These are phyloP conservation scores for Pollenia angustigena DNA, from an alignment of 2,888 invertebrate genomes.

Conservation along the genomic window DNA sequence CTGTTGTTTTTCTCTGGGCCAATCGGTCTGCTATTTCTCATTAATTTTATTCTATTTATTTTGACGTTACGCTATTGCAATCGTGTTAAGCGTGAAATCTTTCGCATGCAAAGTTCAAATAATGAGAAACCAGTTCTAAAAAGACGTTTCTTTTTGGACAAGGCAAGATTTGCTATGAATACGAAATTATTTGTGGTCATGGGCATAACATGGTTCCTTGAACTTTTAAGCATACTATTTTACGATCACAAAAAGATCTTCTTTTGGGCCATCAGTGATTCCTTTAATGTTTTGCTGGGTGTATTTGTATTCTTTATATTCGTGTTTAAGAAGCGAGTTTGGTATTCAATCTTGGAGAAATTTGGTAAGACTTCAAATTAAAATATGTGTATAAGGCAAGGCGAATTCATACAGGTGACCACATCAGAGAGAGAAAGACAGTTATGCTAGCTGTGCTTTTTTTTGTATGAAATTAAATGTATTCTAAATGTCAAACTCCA, in stretches of 20 bases:
- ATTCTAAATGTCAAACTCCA: no score
- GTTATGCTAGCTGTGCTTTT: no score
- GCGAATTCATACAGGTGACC: no score
- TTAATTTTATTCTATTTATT: slow-evolving; percentile 89
- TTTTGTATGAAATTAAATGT: no score
- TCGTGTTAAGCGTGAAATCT: slow-evolving; percentile 90
- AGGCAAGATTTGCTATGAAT: slow-evolving; percentile 89
- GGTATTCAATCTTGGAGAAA: slow-evolving; percentile 86
- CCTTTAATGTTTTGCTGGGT: slow-evolving; percentile 89
- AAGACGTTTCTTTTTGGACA: slow-evolving; percentile 87
- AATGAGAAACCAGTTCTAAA: slow-evolving; percentile 86
- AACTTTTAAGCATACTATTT: slow-evolving; percentile 87
- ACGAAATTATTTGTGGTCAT: slow-evolving; percentile 91
- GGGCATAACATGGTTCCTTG: slow-evolving; percentile 91
- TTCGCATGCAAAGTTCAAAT: slow-evolving; percentile 88
- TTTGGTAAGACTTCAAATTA: slow-evolving; percentile 84
- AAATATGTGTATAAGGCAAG: no score
- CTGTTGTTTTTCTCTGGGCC: slow-evolving; percentile 88
- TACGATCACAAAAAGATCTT: slow-evolving; percentile 85
- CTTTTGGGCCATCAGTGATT: slow-evolving; percentile 86
- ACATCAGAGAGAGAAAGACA: no score
- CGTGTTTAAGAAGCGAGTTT: slow-evolving; percentile 88
- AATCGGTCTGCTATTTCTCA: slow-evolving; percentile 87
- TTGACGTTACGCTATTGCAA: slow-evolving; percentile 89
- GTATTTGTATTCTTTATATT: slow-evolving; percentile 90